These are phyloP conservation scores for Erannis defoliaria DNA, from an alignment of 2,888 invertebrate species.

Conservation along the genomic window DNA sequence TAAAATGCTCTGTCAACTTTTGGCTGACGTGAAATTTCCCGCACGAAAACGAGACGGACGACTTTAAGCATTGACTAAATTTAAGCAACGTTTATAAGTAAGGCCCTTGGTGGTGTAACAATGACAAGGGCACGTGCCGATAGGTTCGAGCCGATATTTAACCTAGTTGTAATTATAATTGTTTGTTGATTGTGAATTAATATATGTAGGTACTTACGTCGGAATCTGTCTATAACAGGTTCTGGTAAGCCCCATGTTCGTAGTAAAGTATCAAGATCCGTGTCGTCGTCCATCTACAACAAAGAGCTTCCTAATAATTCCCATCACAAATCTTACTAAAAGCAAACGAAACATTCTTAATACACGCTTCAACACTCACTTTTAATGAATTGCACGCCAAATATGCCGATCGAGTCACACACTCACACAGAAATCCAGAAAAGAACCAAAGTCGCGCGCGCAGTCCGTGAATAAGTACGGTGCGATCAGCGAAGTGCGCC, in stretches of 20 bases:
- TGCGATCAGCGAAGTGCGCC: too few relatives aligned
- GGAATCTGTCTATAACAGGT: background rate
- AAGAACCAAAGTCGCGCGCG: background rate
- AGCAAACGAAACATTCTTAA: background rate
- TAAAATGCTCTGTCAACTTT: too few relatives aligned
- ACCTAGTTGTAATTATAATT: background rate
- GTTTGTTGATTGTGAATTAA: background rate
- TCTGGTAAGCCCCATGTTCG: background rate
- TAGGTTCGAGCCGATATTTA: too few relatives aligned
- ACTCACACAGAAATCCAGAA: background rate
- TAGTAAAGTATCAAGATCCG: background rate
- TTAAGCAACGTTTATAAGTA: too few relatives aligned
- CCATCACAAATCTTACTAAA: background rate
- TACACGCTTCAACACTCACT: background rate
- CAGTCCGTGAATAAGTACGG: background rate
- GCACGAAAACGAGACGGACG: too few relatives aligned
- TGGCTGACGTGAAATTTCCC: too few relatives aligned
- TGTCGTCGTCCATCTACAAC: background rate
- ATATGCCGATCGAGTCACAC: background rate
- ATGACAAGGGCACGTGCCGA: too few relatives aligned
- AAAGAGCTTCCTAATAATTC: background rate
- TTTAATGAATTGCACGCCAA: background rate
- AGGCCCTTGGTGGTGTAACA: too few relatives aligned
- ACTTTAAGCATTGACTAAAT: too few relatives aligned
- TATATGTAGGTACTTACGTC: background rate